Percentiles rank a stretch among this genome's conserved stretches.
phyloP scores from a whole-genome alignment of 2,113 vertebrate genomes.

The Malaclemys terrapin region DNA sequence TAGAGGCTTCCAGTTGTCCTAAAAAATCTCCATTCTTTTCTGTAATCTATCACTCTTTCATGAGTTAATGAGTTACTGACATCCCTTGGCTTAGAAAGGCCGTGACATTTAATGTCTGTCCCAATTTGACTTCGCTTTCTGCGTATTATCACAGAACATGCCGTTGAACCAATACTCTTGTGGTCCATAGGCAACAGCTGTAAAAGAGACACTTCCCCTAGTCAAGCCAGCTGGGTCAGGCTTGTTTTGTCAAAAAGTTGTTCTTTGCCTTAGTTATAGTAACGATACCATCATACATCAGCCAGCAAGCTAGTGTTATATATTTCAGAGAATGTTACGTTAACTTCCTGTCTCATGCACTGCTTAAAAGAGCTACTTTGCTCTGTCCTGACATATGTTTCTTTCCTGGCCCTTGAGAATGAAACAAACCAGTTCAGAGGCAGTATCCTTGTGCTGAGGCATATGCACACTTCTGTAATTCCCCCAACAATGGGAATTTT shows the following conservation, averaged over 20 bases:
- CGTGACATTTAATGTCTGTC: not conserved
- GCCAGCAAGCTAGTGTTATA: not conserved
- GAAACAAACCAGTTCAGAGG: not conserved
- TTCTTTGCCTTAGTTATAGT: slow-evolving; percentile 24
- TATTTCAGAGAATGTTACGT: not conserved
- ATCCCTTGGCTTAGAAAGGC: not conserved
- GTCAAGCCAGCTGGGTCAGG: not conserved
- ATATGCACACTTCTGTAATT: not conserved
- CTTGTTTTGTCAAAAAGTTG: slow-evolving; percentile 15
- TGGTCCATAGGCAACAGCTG: not conserved
- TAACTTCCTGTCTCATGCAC: not conserved
- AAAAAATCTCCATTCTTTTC: not conserved
- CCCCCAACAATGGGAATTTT: not conserved
- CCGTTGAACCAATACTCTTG: not conserved
- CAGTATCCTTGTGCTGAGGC: slow-evolving; percentile 23
- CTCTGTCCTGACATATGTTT: not conserved
- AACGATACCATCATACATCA: not conserved
- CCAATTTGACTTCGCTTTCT: not conserved
- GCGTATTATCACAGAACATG: not conserved
- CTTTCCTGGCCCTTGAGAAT: not conserved
- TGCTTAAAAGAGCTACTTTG: not conserved
- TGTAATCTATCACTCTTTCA: not conserved
- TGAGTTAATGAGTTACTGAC: not conserved
- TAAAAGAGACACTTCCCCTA: not conserved
- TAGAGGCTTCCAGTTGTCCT: not conserved